A percentile compares a stretch with the other conserved stretches of the same genome.
These are phyloP conservation scores for Pomatostomus ruficeps DNA, from an alignment of 2,113 vertebrate species.

Conservation along the genomic window DNA sequence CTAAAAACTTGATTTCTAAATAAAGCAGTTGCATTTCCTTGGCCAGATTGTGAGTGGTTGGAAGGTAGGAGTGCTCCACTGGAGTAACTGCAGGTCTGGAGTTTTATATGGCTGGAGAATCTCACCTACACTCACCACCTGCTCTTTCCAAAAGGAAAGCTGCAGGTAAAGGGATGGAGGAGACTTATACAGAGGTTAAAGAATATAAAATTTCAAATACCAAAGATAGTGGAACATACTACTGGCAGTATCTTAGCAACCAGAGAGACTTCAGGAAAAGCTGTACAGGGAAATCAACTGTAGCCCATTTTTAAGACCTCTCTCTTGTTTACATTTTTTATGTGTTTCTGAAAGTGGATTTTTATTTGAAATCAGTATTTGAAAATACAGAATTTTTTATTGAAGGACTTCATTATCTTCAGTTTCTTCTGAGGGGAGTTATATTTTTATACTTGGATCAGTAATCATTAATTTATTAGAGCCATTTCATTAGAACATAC, in stretches of 20 bases:
- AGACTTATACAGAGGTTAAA: neutral
- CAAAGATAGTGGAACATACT: neutral
- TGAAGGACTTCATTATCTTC: neutral
- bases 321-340: neutral
- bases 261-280: neutral
- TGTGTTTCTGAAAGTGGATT: neutral
- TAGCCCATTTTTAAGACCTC: neutral
- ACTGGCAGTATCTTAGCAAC: conserved; percentile 51
- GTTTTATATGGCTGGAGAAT: neutral
- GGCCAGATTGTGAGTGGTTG: neutral
- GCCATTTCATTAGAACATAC: neutral
- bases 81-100: neutral
- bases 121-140: neutral
- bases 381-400: neutral
- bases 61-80: neutral
- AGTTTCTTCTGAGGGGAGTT: neutral
- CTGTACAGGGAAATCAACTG: neutral
- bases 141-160: neutral
- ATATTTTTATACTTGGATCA: neutral
- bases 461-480: neutral
- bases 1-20: neutral
- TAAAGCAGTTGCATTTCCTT: neutral
- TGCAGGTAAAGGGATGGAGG: neutral
- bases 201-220: neutral
- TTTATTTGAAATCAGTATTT: neutral